Evolutionary conservation across 2,888 invertebrate genomes (phyloP).

Genomic region (Drosophila anceps): DNA sequence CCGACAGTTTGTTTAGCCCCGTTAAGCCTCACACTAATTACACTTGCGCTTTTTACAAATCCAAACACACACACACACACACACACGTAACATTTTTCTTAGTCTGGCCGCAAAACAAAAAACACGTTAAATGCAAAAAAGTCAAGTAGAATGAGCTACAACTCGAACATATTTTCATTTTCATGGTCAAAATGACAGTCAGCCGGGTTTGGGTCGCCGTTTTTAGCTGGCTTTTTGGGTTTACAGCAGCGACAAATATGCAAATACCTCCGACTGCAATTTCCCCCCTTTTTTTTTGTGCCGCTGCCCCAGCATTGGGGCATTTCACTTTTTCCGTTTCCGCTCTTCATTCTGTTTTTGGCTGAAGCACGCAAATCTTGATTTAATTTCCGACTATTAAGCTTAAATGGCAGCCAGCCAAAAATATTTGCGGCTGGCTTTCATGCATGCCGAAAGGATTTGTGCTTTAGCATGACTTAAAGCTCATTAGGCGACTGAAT

Average conservation of each 20-base stretch:
- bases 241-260: constrained; percentile 63
- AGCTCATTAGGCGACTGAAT: constrained; percentile 27
- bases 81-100: constrained; percentile 61
- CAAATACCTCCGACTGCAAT: constrained; percentile 59
- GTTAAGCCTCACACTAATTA: constrained; percentile 77
- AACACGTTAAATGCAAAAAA: constrained; percentile 15
- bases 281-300: constrained; percentile 38
- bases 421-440: constrained; percentile 66
- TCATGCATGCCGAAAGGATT: constrained; percentile 25
- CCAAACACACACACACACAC: constrained; percentile 26
- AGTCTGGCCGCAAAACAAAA: constrained; percentile 54
- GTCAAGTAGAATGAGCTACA: constrained; percentile 20
- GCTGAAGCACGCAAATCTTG: constrained; percentile 66
- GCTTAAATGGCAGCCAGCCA: constrained; percentile 47
- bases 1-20: constrained; percentile 71
- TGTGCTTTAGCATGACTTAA: constrained; percentile 19
- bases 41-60: constrained; percentile 76
- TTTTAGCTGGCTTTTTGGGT: background rate
- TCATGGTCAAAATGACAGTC: constrained; percentile 69
- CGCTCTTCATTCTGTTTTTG: constrained; percentile 14
- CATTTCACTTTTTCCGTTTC: constrained; percentile 46
- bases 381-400: constrained; percentile 76
- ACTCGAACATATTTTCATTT: constrained; percentile 74
- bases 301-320: constrained; percentile 9
- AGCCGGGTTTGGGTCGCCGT: background rate